Evolutionary conservation across 2,113 vertebrate species (phyloP), one percentile per base, ranked within the genome.

Genomic region (Aplodontia rufa): DNA sequence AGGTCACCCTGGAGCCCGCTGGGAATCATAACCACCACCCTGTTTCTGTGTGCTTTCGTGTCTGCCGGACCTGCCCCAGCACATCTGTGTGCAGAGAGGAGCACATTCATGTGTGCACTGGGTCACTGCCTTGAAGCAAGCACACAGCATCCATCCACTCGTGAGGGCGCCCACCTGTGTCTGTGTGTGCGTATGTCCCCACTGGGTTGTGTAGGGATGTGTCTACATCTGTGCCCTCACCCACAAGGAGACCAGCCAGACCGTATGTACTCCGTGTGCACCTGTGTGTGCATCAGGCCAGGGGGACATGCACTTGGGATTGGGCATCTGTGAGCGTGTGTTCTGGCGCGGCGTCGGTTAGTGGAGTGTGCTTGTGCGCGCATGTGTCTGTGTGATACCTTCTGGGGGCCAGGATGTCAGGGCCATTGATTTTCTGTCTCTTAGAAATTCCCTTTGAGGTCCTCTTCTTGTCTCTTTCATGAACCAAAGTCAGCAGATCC

Each of bases 381-480:
- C n/a, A 5, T 66, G 45, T 30, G n/a, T n/a, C 1, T 55, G 40
- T 55, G 8, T 47, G 60, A 24, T 8, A 30, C 55, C 86, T 92
- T 86, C 82, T 64, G 2, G 68, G 78, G 91, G 30, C 91, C 78
- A 85, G 62, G 85, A 88, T 94, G 84, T 94, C 95, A 90, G 95
- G 58, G 91, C 40, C 90, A 96, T 98, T 85, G 95, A 97, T 96
- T 97, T 96, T 92, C 97, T 97, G 90, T 91, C 94, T 96, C 92
- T 96, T 93, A 85, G 91, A 97, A 93, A 96, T 95, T 96, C 91
- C 87, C 89, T 97, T 96, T 95, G 97, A 97, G 92, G 53, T 93
- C 58, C 90, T 74, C 86, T 84, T 90, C 95, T 76, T 91, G 83
- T 96, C 96, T 96, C 90, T 97, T 94, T 96, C 94, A 96, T 84